A percentile compares a stretch with the other conserved stretches of the same genome.
Evolutionary conservation across 2,888 invertebrate genomes (phyloP).

Genomic region (Rhogogaster chlorosoma): DNA sequence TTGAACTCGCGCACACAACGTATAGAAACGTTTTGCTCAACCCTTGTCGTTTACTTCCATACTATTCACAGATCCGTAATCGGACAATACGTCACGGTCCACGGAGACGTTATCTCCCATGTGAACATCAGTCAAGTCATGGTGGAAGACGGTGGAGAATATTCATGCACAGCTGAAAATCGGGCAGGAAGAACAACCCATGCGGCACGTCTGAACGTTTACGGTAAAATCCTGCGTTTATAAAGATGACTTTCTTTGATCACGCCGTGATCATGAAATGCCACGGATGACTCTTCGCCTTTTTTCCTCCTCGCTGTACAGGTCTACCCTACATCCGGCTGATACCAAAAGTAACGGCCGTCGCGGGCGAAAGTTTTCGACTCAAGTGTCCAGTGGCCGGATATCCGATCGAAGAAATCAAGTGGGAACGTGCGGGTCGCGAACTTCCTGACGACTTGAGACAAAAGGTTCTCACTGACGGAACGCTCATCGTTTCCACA

Average conservation of each 20-base stretch:
- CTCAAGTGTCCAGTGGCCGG: constrained; percentile 91
- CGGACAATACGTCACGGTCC: constrained; percentile 87
- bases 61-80: constrained; percentile 84
- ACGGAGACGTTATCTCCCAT: constrained; percentile 91
- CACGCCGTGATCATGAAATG: background rate
- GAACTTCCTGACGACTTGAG: constrained; percentile 89
- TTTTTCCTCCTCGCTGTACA: constrained; percentile 69
- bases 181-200: constrained; percentile 87
- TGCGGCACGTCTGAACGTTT: constrained; percentile 88
- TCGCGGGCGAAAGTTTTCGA: constrained; percentile 87
- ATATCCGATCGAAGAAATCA: constrained; percentile 89
- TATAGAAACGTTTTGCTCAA: background rate
- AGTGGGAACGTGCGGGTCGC: constrained; percentile 88
- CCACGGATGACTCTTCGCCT: background rate
- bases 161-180: constrained; percentile 88
- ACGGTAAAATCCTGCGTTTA: constrained; percentile 81
- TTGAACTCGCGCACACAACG: background rate
- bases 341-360: constrained; percentile 90
- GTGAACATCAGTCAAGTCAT: constrained; percentile 90
- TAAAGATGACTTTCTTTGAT: background rate
- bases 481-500: constrained; percentile 86
- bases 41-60: background rate
- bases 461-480: constrained; percentile 87
- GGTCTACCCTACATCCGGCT: constrained; percentile 89
- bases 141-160: constrained; percentile 90